Conservation (phyloP, 2,113 vertebrate species). For the Pluvialis apricaria region DNA sequence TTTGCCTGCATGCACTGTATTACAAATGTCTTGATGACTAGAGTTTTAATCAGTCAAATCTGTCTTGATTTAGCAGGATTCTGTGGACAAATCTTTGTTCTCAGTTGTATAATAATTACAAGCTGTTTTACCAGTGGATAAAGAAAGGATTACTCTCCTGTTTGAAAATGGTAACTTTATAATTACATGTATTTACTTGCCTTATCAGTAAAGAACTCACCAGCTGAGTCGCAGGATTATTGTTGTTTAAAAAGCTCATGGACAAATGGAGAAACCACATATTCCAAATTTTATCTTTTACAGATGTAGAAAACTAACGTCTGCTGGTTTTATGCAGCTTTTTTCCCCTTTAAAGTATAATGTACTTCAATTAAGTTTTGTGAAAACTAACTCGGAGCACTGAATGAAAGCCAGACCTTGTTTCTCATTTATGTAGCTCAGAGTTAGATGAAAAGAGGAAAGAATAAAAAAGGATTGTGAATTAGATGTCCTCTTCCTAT, state of each 20-base stretch:
- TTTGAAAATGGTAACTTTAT: slow-evolving; percentile 75
- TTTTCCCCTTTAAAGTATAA: neutral
- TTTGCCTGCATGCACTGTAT: slow-evolving; percentile 9
- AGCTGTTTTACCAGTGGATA: slow-evolving; percentile 78
- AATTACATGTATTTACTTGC: slow-evolving; percentile 72
- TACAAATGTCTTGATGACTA: slow-evolving; percentile 53
- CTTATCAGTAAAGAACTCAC: slow-evolving; percentile 61
- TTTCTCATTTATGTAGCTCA: neutral
- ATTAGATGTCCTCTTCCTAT: neutral
- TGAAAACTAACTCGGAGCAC: neutral
- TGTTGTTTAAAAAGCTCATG: slow-evolving; percentile 51
- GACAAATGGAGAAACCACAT: slow-evolving; percentile 10
- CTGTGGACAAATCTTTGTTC: slow-evolving; percentile 72
- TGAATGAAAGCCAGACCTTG: neutral
- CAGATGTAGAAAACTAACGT: slow-evolving; percentile 16
- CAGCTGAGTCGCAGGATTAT: slow-evolving; percentile 55
- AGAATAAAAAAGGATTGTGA: neutral
- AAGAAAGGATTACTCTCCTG: slow-evolving; percentile 79
- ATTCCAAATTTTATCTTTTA: slow-evolving; percentile 19
- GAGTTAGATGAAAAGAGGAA: neutral
- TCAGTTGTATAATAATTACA: slow-evolving; percentile 74
- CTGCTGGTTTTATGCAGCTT: neutral
- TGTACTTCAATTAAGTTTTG: neutral
- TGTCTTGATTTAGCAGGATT: slow-evolving; percentile 79
- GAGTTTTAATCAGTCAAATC: slow-evolving; percentile 82